Base-by-base conservation (phyloP, 2,113 vertebrate genomes). In the Mormoops blainvillei region DNA sequence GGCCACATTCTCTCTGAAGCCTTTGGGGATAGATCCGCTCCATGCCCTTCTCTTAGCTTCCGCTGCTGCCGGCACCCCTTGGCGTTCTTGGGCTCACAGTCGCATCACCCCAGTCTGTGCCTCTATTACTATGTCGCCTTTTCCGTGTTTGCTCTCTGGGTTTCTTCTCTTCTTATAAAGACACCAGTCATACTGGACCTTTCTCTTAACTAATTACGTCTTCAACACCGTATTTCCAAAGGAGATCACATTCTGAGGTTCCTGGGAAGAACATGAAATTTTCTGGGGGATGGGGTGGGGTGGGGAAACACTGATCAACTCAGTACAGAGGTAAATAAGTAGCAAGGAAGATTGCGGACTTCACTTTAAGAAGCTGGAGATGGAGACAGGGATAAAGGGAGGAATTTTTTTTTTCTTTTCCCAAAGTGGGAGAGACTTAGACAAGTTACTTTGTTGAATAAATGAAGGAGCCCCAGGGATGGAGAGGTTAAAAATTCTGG, bases 361-460 rank as follows among this genome's bases (percentile, higher is more conserved):
- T 50, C 50, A 22, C 38, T 54, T 38, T 89, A 89, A 65, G 67
- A 77, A 93, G 48, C 36, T 84, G 28, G n/a, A 87, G 70, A 77
- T 15, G 10, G 48, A 67, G 54, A 63, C 4, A 38, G 41, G 24
- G 13, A n/a, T 94, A 86, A 91, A 94, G 65, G 52, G n/a, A 90
- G 28, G 31, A 52, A 48, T 89, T 56, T 19, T 12, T 20, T 15
- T 18, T 20, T 8, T 7, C 0, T n/a, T n/a, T 12, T 28, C 19
- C 31, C 24, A 14, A 68, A 12, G 22, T 31, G 7, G 18, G 28
- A 92, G 73, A 87, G 19, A 24, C 83, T 91, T 86, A 50, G 71
- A 58, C 20, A 50, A 26, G 33, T 68, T 63, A 58, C 86, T 67
- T 7, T 71, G 58, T 36, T 73, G 68, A 63, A 45, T 87, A 86